Evolutionary conservation across 2,113 vertebrate genomes (phyloP).

Genomic region (Eretmochelys imbricata): DNA sequence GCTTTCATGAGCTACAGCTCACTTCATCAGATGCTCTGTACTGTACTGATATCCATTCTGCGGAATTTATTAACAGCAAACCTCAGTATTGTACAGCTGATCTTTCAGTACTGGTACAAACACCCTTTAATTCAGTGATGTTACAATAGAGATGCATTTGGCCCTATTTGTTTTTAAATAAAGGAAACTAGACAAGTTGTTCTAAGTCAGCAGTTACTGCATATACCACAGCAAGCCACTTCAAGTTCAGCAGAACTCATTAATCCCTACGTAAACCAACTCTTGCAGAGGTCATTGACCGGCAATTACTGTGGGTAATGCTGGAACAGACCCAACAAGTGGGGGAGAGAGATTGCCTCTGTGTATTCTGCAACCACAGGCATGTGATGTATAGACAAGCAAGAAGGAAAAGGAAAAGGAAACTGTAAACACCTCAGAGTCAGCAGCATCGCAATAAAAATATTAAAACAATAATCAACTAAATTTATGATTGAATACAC

Average conservation of each 20-base stretch:
- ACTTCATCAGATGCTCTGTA: neutral
- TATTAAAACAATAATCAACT: neutral
- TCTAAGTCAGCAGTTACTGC: neutral
- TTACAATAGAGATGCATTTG: fast-evolving
- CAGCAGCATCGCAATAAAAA: neutral
- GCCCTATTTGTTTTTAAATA: neutral
- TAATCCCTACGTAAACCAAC: neutral
- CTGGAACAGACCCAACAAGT: constrained; percentile 12
- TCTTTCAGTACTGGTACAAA: neutral
- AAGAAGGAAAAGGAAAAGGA: neutral
- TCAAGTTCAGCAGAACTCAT: neutral
- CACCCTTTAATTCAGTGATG: neutral
- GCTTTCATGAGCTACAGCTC: too few relatives aligned
- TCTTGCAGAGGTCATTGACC: constrained; percentile 57
- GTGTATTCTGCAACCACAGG: neutral
- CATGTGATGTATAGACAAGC: fast-evolving
- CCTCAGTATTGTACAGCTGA: neutral
- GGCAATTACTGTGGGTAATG: constrained; percentile 34
- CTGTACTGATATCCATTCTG: neutral
- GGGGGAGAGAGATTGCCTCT: neutral
- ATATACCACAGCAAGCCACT: neutral
- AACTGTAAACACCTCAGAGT: constrained; percentile 11
- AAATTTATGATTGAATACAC: neutral
- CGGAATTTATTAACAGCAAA: neutral
- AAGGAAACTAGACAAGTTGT: neutral